Evolutionary conservation across 2,113 vertebrate species (phyloP).

Genomic region (Lucifuga dentata): DNA sequence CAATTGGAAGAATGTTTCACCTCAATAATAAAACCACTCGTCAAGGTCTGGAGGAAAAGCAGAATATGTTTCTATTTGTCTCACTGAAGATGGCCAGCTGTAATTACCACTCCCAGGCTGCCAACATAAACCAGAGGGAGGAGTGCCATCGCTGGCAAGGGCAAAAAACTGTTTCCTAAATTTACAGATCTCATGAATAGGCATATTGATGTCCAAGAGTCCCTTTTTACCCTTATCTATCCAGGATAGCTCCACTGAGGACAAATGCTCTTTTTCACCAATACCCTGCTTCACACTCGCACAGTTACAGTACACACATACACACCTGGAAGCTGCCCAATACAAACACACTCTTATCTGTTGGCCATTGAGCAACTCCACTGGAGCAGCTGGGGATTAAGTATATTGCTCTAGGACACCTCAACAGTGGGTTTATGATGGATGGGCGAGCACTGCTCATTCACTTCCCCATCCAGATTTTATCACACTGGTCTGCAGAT

Average conservation of each 20-base stretch:
- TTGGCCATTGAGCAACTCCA: constrained; percentile 11
- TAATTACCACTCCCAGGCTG: constrained; percentile 5
- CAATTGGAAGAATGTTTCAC: no score
- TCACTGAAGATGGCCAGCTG: constrained; percentile 9
- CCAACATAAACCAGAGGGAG: constrained; percentile 23
- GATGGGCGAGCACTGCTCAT: no score
- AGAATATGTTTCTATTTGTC: no score
- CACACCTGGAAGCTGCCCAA: constrained; percentile 11
- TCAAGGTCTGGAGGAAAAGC: neutral
- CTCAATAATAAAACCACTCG: no score
- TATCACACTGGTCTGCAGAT: no score
- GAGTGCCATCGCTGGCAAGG: constrained; percentile 13
- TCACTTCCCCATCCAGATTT: no score
- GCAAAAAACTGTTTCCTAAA: neutral
- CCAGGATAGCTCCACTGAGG: neutral
- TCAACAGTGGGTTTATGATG: no score
- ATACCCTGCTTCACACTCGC: neutral
- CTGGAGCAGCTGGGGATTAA: neutral
- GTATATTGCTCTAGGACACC: neutral
- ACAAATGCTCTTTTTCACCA: neutral
- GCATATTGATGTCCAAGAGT: neutral
- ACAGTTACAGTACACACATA: neutral
- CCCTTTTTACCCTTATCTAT: neutral
- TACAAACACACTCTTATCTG: constrained; percentile 19
- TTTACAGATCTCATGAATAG: neutral